phyloP scores from a whole-genome alignment of 2,113 vertebrate species.

The Scomber scombrus region DNA sequence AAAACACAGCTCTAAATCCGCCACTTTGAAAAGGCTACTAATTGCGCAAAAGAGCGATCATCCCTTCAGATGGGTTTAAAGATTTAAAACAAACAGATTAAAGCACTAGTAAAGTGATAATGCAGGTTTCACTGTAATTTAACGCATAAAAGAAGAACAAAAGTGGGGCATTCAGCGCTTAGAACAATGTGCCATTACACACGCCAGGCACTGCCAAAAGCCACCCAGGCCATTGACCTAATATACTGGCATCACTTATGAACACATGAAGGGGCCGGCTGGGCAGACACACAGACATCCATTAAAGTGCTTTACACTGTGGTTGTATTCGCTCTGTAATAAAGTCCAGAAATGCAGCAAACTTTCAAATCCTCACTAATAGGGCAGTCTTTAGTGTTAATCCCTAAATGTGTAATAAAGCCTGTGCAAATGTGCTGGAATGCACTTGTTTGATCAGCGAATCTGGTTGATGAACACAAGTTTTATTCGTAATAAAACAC shows the following conservation, averaged over 20 bases:
- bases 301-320: constrained; percentile 52
- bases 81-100: constrained; percentile 84
- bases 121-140: constrained; percentile 81
- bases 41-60: constrained; percentile 85
- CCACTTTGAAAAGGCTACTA: constrained; percentile 82
- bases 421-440: constrained; percentile 27
- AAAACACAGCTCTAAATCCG: constrained; percentile 79
- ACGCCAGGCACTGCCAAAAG: constrained; percentile 46
- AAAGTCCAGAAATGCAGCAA: constrained; percentile 44
- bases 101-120: constrained; percentile 82
- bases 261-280: constrained; percentile 21
- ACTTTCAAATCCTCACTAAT: constrained; percentile 42
- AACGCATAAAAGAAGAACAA: constrained; percentile 69
- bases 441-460: constrained; percentile 34
- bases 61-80: constrained; percentile 83
- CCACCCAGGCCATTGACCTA: constrained; percentile 59
- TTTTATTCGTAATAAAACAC: background rate
- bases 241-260: constrained; percentile 43
- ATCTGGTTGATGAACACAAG: background rate
- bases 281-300: constrained; percentile 9
- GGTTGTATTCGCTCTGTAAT: constrained; percentile 26
- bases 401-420: constrained; percentile 28
- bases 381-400: constrained; percentile 21
- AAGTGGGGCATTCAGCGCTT: constrained; percentile 79
- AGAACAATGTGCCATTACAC: constrained; percentile 74